Evolutionary conservation across 92 coral and sea anemone species (phyloP), one percentile per base, ranked within the genome.

Genomic region (Isaurus tuberculatus): DNA sequence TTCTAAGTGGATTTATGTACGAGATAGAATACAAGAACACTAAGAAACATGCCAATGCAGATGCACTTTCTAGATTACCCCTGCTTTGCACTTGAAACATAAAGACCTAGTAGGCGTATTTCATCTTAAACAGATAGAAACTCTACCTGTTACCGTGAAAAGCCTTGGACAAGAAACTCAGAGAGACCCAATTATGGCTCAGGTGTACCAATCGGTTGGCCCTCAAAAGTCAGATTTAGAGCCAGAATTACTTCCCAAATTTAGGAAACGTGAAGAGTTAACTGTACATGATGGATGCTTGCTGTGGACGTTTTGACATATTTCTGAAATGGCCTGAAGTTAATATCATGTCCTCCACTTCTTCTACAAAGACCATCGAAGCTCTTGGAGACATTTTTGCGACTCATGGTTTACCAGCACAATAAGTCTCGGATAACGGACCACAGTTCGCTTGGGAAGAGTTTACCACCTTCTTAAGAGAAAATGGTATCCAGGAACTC

Each of bases 261-360:
- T 70, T 36, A 29, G 43, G 2, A 86, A 79, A 32, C 8, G 79
- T 66, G 89, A 86, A 1, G 79, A 60, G 69, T 77, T 77, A 25
- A 32, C 79, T 65, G 28, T 23, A 10, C 25, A 55, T 55, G 63
- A 14, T 55, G 63, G 63, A 55, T 79, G 78, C 53, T 55, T 83
- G 67, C 68, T 72, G 17, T 87, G 80, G 80, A 77, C 2, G 0
- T 4, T 67, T 31, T 73, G 55, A n/a, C n/a, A n/a, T n/a, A n/a
- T n/a, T n/a, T n/a, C n/a, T n/a, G n/a, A 79, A 79, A 37, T 86
- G 86, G 89, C 89, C 89, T 19, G 86, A 70, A 85, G 83, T 63
- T 28, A 42, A 73, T 2, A 42, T 84, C 28, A 63, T 84, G 77
- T 2, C 53, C 36, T 69, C 49, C 32, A 44, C 86, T 36, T 25